Evolutionary conservation across 2,888 invertebrate species (phyloP), one percentile per base, ranked within the genome.

Genomic region (Nomada fabriciana): DNA sequence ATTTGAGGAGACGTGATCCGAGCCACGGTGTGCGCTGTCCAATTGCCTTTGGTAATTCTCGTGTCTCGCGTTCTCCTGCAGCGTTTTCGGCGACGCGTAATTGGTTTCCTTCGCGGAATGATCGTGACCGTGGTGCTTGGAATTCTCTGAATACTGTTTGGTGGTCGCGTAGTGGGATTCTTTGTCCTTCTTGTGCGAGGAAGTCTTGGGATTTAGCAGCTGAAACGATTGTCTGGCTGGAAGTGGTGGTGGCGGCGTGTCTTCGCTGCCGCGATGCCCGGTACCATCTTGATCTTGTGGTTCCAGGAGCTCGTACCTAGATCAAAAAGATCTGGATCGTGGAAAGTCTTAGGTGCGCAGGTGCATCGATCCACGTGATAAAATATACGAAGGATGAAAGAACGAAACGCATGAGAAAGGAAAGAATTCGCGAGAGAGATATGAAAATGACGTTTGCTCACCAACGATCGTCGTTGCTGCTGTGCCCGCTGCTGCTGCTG

Each of bases 401-500:
- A 7, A 10, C 7, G n/a, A 53, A 11, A 0, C 36, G 2, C 7
- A 61, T 1, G 2, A 23, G 47, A 64, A 10, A 15, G 13, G n/a
- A 11, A 15, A 18, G n/a, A 23, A 50, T 2, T 70, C 25, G 43
- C 25, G 29, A 42, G 47, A 60, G 1, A 7, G 72, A 84, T 55
- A 52, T 59, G 11, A 2, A 0, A 13, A 13, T 36, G 9, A 63
- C 15, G 47, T 18, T 50, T 72, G 89, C 91, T 91, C 94, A 95
- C 96, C 96, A 96, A 89, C 96, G 95, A 89, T 96, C 96, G 88
- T 96, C 96, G 82, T 94, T 94, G 87, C 95, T 95, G 71, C 96
- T 95, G 90, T 96, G 96, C 65, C 96, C 96, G 90, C 95, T 96
- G 83, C 95, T 96, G 80, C 95, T 95, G 91, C 95, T 95, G 23